A percentile compares a stretch with the other conserved stretches of the same genome.
phyloP scores from a whole-genome alignment of 2,797 vertebrate species.

The Petrocephalus sullivani region DNA sequence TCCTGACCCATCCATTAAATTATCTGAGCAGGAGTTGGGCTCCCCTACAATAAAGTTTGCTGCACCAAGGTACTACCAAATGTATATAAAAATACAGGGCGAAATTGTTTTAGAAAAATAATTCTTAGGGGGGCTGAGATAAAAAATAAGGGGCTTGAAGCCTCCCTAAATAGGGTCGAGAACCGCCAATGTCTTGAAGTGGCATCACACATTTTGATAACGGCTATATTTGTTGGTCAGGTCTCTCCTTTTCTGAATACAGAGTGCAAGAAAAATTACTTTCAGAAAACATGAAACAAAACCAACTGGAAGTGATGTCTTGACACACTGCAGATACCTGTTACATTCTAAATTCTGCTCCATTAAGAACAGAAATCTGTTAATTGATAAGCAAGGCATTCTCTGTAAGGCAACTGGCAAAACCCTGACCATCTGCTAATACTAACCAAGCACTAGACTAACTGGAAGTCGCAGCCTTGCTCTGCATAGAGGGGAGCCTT shows the following conservation, averaged over 20 bases:
- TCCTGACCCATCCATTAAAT: background rate
- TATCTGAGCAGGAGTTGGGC: background rate
- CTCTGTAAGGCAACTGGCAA: background rate
- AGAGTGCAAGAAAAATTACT: background rate
- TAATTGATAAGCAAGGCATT: background rate
- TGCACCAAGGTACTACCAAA: background rate
- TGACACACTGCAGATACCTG: background rate
- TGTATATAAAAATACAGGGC: background rate
- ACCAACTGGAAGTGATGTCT: background rate
- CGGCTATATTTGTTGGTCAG: background rate
- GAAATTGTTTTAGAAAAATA: background rate
- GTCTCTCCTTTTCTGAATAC: background rate
- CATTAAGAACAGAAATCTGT: background rate
- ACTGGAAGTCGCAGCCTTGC: background rate
- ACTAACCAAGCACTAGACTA: background rate
- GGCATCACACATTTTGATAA: background rate
- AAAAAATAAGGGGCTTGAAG: background rate
- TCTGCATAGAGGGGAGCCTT: background rate
- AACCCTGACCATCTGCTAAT: background rate
- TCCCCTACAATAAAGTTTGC: background rate
- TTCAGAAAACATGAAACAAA: background rate
- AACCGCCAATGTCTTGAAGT: background rate
- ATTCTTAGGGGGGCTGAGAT: background rate
- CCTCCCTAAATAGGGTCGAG: background rate
- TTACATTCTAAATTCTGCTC: background rate